phyloP scores from a whole-genome alignment of 2,797 vertebrate genomes.

The Pangasius mekongensis region DNA sequence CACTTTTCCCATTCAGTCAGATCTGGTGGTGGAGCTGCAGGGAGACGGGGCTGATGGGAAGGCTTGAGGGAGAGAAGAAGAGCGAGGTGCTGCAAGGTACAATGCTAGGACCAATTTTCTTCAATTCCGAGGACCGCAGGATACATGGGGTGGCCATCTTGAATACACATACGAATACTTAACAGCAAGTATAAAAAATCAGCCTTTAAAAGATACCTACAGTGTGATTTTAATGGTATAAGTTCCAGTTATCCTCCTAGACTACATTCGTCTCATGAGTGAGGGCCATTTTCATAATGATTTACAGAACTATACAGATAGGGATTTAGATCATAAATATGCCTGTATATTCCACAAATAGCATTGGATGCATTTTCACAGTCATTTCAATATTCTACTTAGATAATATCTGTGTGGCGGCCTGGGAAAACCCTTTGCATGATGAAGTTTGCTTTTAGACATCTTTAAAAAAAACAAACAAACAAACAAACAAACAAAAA shows the following conservation, averaged over 20 bases:
- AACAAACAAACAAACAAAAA: too few species aligned
- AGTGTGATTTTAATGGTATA: background rate
- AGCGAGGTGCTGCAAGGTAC: background rate
- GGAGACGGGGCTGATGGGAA: constrained; percentile 56
- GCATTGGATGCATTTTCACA: background rate
- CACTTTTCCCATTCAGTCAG: constrained; percentile 55
- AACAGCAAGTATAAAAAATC: background rate
- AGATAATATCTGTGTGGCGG: background rate
- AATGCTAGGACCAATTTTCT: background rate
- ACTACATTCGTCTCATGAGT: background rate
- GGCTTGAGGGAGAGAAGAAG: constrained; percentile 49
- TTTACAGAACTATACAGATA: background rate
- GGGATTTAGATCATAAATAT: background rate
- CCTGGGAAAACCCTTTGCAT: background rate
- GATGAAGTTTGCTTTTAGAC: background rate
- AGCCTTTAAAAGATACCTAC: background rate
- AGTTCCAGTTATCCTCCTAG: background rate
- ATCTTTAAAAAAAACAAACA: background rate
- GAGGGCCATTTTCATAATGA: background rate
- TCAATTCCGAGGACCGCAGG: background rate
- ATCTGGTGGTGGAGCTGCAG: constrained; percentile 59
- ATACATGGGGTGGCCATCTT: background rate
- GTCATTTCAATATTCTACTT: background rate
- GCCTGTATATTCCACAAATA: background rate
- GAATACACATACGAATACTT: background rate